Evolutionary conservation across 2,797 vertebrate species (phyloP), one percentile per base, ranked within the genome.

Genomic region (Bradypodion pumilum): DNA sequence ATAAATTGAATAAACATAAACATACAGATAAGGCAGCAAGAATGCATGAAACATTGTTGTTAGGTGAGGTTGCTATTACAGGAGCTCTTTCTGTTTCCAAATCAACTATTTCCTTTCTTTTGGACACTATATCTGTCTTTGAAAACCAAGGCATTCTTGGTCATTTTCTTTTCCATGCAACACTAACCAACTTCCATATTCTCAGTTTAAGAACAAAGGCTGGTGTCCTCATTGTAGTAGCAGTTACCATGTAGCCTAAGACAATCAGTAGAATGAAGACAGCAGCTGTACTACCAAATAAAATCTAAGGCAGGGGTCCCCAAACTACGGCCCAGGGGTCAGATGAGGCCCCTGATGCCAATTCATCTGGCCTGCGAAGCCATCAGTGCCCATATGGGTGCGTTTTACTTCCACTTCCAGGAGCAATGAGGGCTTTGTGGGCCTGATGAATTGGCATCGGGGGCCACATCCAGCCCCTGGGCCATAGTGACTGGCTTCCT

Each of bases 181-280:
- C 66, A 2, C 19, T 72, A 63, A 74, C 86, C 83, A 88, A 85
- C 49, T 42, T 27, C 32, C 83, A 75, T 27, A 80, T 82, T 88
- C 40, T 32, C 32, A 74, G 29, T 68, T 66, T n/a, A 65, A 63
- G n/a, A 81, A 90, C 63, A 37, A 68, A 91, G 82, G 92, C 65
- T 70, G 87, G 69, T 37, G 88, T 86, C 66, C 49, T 60, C 86
- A 89, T 78, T 86, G 77, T 77, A 84, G 86, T 80, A 86, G 35
- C 7, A 62, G 35, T 60, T 62, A 81, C 86, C 52, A 12, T 0
- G 0, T 56, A 80, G 86, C 90, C 86, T 60, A 72, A 90, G 80
- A 87, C 78, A 86, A 91, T 88, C 85, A 90, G 90, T 79, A 93
- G 74, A 88, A 85, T 80, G 89, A 92, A 88, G 49, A 80, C 78